Percentiles rank a stretch among this genome's conserved stretches.
Evolutionary conservation across 2,113 vertebrate species (phyloP).

Genomic region (Peucedramus taeniatus): DNA sequence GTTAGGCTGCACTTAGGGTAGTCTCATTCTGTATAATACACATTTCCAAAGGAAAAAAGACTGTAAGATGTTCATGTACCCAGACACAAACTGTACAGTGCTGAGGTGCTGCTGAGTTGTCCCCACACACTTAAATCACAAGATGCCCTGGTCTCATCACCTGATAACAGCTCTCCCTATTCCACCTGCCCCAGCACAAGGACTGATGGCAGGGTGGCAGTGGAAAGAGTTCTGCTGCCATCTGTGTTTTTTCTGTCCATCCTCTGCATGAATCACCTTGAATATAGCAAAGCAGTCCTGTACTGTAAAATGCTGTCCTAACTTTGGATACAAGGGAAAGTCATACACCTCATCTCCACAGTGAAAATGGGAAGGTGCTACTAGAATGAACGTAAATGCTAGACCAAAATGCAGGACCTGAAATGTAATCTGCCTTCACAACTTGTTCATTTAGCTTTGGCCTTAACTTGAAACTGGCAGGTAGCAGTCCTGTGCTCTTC

Average conservation of each 20-base stretch:
- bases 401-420: neutral
- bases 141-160: neutral
- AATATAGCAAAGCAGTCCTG: neutral
- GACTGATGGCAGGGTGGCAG: neutral
- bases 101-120: neutral
- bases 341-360: rapidly evolving
- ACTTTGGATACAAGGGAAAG: rapidly evolving
- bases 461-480: neutral
- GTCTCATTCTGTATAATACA: neutral
- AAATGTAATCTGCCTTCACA: neutral
- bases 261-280: neutral
- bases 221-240: neutral
- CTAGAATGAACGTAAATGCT: neutral
- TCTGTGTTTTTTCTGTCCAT: neutral
- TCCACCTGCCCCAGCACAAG: too few species aligned
- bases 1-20: neutral
- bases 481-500: neutral
- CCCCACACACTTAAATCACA: neutral
- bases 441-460: neutral
- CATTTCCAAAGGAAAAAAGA: neutral
- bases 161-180: rapidly evolving
- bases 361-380: neutral
- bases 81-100: neutral
- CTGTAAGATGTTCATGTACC: neutral
- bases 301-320: neutral